Evolutionary conservation across 2,113 vertebrate genomes (phyloP).

Genomic region (Ochotona curzoniae): DNA sequence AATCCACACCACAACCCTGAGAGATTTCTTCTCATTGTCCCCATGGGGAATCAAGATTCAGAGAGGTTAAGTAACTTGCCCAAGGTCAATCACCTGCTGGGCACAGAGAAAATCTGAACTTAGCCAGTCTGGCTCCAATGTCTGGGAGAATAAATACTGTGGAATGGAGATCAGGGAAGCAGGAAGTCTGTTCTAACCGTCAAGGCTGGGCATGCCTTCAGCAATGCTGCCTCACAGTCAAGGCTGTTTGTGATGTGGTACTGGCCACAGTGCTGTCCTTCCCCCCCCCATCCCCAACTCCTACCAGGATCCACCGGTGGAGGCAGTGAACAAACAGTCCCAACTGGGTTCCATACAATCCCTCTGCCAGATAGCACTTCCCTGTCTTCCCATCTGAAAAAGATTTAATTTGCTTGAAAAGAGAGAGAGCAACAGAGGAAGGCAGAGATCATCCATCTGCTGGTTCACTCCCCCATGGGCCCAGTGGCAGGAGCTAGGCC

Average conservation of each 20-base stretch:
- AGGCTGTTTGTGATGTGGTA: not conserved
- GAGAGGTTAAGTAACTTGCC: conserved; percentile 24
- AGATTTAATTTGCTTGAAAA: too few relatives aligned
- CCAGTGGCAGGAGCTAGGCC: too few relatives aligned
- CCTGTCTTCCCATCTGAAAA: too few relatives aligned
- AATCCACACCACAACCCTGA: not conserved
- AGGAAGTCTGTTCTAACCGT: not conserved
- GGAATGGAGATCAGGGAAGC: not conserved
- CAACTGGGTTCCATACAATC: too few relatives aligned
- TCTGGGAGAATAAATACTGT: not conserved
- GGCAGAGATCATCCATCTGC: too few relatives aligned
- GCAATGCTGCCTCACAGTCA: not conserved
- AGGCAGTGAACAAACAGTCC: not conserved
- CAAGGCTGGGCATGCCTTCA: not conserved
- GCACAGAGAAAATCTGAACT: not conserved
- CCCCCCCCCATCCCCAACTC: not conserved
- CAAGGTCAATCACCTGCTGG: not conserved
- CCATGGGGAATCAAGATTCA: not conserved
- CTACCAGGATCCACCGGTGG: not conserved
- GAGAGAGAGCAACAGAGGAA: too few relatives aligned
- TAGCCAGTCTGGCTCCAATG: not conserved
- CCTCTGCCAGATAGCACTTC: too few relatives aligned
- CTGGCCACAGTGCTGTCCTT: too few relatives aligned
- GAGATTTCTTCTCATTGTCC: conserved; percentile 13
- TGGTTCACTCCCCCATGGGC: too few relatives aligned